Percentiles rank a stretch among this genome's conserved stretches.
Conservation (phyloP, 2,797 vertebrate genomes). For the Labeo calbasu region DNA sequence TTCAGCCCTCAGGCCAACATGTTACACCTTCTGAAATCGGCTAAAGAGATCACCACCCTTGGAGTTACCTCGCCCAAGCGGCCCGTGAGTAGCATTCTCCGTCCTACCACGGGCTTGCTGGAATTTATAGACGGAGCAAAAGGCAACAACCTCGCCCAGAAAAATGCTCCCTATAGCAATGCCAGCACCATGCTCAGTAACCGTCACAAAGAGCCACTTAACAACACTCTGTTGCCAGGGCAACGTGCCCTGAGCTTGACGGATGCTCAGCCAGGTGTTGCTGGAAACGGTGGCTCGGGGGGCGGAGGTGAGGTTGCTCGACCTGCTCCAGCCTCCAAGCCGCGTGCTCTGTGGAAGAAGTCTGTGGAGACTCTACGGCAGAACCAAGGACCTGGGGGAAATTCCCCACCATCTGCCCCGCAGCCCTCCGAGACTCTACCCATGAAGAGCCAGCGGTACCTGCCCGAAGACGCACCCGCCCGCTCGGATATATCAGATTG, state of each 20-base stretch:
- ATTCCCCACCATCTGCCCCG: conserved; percentile 71
- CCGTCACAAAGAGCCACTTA: conserved; percentile 93
- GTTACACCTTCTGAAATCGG: conserved; percentile 93
- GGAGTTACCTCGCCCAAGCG: conserved; percentile 90
- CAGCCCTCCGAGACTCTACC: conserved; percentile 77
- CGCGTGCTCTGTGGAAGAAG: conserved; percentile 94
- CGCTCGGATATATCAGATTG: conserved; percentile 92
- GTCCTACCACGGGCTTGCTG: conserved; percentile 70
- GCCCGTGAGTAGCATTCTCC: conserved; percentile 77
- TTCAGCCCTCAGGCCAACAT: conserved; percentile 96
- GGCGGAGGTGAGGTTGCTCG: conserved; percentile 46
- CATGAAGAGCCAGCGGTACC: conserved; percentile 90
- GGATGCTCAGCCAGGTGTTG: conserved; percentile 87
- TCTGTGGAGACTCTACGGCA: conserved; percentile 93
- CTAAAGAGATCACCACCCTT: conserved; percentile 88
- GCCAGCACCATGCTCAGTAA: conserved; percentile 87
- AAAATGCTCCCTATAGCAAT: conserved; percentile 91
- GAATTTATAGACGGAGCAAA: conserved; percentile 69
- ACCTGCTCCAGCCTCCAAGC: conserved; percentile 79
- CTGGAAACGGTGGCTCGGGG: conserved; percentile 40
- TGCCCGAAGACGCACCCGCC: conserved; percentile 88
- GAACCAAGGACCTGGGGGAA: conserved; percentile 76
- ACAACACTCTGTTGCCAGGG: conserved; percentile 87
- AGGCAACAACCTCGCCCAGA: conserved; percentile 85
- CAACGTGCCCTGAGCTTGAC: conserved; percentile 83